Evolutionary conservation across 2,797 vertebrate species (phyloP), one percentile per base, ranked within the genome.

Genomic region (Microhierax caerulescens): DNA sequence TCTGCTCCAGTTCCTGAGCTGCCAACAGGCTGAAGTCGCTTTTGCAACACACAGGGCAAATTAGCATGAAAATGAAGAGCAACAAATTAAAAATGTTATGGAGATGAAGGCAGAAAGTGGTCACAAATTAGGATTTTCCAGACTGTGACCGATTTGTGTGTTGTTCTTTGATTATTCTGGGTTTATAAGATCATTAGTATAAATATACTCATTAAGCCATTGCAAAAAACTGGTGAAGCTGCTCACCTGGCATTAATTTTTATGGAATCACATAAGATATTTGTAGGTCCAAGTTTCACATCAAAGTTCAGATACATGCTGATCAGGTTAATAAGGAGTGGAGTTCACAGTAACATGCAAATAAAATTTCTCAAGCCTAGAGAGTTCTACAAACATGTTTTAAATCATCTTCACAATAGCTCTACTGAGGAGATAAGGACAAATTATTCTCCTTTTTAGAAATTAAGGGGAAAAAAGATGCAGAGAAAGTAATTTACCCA

Each of bases 1-100:
- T 94, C 85, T 85, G 91, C 75, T 91, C 61, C 95, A 80, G 61
- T 54, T 91, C 82, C 93, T 61, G 28, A 69, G 79, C 91, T 95
- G 93, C 89, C 91, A 94, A 25, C 11, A 78, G 68, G 30, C 57
- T 73, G 57, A 90, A 80, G 41, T 10, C 83, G 69, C 48, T 84
- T 90, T 84, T 94, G 70, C 83, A 84, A 63, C 34, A 69, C 22
- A 36, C 32, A n/a, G 65, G 17, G 48, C 5, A 84, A 88, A 84
- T 93, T 20, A 80, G 77, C 83, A 80, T 57, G 47, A 91, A 88
- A 97, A 93, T 34, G 23, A 92, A 92, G 53, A 43, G 64, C 37
- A 67, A 41, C 36, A 72, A 57, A 83, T 75, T 43, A 30, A 87
- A 93, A 77, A 59, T 22, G 11, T 85, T 50, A 61, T 22, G 21